Conservation (phyloP, 37 sponge, comb jelly and placozoan genomes). For the Cliona cf. orientalis region DNA sequence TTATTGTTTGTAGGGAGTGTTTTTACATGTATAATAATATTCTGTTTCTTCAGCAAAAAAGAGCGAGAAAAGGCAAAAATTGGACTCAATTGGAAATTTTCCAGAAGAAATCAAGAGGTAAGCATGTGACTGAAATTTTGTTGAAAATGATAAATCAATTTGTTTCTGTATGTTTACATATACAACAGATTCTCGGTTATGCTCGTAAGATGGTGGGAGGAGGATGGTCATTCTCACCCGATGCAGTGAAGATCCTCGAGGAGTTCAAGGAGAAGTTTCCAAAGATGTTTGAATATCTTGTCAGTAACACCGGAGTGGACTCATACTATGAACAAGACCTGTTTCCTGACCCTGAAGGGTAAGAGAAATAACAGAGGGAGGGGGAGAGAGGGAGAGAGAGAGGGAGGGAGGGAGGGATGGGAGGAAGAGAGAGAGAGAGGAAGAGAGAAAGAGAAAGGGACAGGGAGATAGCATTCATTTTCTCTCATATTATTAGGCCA, state of each 20-base stretch:
- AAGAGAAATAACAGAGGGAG: background rate
- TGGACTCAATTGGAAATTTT: slow-evolving; percentile 87
- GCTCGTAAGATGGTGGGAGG: slow-evolving; percentile 28
- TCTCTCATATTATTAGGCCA: slow-evolving; percentile 38
- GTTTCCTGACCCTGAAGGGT: slow-evolving; percentile 57
- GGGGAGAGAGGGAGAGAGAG: background rate
- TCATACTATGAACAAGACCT: slow-evolving; percentile 71
- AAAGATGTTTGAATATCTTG: slow-evolving; percentile 58
- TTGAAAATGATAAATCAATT: too few relatives aligned
- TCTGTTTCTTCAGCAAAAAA: slow-evolving; percentile 25
- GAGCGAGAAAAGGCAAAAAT: slow-evolving; percentile 71
- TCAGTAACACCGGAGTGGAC: slow-evolving; percentile 60
- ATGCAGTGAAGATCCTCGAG: slow-evolving; percentile 54
- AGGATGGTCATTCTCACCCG: slow-evolving; percentile 80
- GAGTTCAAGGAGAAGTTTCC: slow-evolving; percentile 76
- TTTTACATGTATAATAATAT: background rate
- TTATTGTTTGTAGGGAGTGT: background rate
- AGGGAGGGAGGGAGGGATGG: background rate
- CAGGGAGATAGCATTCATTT: background rate
- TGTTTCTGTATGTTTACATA: background rate
- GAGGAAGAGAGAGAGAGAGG: background rate
- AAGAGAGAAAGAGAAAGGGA: background rate
- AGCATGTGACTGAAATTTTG: background rate
- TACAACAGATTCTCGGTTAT: slow-evolving; percentile 57
- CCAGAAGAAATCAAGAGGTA: slow-evolving; percentile 78